Conservation (phyloP, 30 jellyfish, hydroid and myxozoan genomes). For the Turritopsis rubra region DNA sequence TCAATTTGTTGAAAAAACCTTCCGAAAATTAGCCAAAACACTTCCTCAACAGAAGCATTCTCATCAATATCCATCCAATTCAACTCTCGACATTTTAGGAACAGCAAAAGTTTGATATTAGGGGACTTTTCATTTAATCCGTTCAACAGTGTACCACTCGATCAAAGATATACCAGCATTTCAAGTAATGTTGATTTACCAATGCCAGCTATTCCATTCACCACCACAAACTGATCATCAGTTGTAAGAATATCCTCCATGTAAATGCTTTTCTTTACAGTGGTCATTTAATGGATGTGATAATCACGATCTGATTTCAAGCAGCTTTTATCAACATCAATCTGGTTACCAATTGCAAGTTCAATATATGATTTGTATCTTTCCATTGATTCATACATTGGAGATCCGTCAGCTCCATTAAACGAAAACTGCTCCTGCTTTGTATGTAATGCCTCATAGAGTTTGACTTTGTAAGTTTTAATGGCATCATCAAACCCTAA, state of each 20-base stretch:
- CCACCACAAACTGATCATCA: background rate
- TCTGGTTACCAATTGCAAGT: background rate
- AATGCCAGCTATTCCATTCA: background rate
- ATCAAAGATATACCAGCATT: background rate
- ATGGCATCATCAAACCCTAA: background rate
- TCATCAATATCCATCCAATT: background rate
- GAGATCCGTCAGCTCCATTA: background rate
- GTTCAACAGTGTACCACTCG: background rate
- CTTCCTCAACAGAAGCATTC: background rate
- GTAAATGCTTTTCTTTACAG: background rate
- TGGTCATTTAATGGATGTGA: background rate
- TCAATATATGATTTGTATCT: background rate
- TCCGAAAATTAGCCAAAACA: background rate
- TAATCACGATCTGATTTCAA: background rate
- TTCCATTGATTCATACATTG: background rate
- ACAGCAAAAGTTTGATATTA: background rate
- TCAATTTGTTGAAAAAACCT: background rate
- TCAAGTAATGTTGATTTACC: background rate
- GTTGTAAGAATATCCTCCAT: background rate
- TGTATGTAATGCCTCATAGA: background rate
- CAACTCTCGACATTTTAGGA: background rate
- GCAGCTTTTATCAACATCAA: background rate
- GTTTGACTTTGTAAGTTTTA: background rate
- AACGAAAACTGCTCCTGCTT: background rate
- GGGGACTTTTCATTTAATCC: background rate